A percentile compares a stretch with the other conserved stretches of the same genome.
These are phyloP conservation scores for Oegoconia quadripuncta DNA, from an alignment of 2,888 invertebrate species.

Conservation along the genomic window DNA sequence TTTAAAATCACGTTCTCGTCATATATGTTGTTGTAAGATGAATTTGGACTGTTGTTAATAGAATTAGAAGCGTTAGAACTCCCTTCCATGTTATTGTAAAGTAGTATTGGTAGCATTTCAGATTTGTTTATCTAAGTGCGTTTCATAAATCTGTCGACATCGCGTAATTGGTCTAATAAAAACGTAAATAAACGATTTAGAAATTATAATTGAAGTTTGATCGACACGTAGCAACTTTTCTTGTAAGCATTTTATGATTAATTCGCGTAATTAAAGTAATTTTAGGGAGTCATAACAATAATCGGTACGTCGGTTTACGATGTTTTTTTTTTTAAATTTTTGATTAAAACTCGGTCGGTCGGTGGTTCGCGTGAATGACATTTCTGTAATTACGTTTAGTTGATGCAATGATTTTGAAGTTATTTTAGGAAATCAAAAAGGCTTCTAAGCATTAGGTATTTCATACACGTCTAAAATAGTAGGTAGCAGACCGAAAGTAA, in stretches of 20 bases:
- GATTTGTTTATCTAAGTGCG: constrained; percentile 27
- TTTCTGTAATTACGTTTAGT: no score
- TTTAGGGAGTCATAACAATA: constrained; percentile 47
- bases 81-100: constrained; percentile 71
- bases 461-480: no score
- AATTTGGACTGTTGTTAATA: constrained; percentile 40
- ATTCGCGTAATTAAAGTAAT: constrained; percentile 29
- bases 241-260: constrained; percentile 40
- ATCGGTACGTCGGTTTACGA: constrained; percentile 30
- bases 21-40: constrained; percentile 46
- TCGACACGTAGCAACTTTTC: constrained; percentile 45
- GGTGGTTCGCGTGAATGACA: no score
- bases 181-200: constrained; percentile 30
- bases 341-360: no score
- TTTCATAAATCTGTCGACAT: constrained; percentile 63
- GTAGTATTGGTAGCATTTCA: constrained; percentile 69
- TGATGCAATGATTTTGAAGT: no score
- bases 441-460: no score
- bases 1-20: constrained; percentile 68
- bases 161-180: constrained; percentile 40
- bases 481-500: no score
- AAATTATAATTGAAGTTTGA: constrained; percentile 44
- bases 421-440: no score
- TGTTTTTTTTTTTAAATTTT: constrained; percentile 1
- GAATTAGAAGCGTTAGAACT: constrained; percentile 56